Evolutionary conservation across 2,888 invertebrate species (phyloP), one percentile per base, ranked within the genome.

Genomic region (Aricia artaxerxes): DNA sequence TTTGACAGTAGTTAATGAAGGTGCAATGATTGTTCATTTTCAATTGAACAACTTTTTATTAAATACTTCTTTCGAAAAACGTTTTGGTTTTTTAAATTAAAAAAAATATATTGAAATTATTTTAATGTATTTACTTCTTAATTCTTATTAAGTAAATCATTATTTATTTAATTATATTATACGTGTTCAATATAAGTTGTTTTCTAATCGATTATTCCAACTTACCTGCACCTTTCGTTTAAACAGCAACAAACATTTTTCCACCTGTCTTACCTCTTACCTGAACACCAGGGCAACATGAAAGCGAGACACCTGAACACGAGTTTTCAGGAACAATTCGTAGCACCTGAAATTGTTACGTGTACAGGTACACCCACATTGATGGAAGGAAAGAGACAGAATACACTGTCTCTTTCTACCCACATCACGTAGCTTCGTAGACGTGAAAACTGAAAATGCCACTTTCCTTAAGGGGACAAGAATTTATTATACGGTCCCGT

Each of bases 231-330:
- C 16, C 11, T 31, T 31, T 64, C 16, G 13, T 69, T 16, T 38
- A 35, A 64, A 13, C 35, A 69, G 35, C 13, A 69, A 13, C 69
- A 35, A 69, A 64, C 4, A 87, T 87, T 88, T 87, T 90, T 91
- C 91, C 88, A 94, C 93, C 91, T 93, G 90, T 91, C 91, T 92
- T 91, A 89, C 87, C 81, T 86, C 88, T 89, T 89, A 93, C 92
- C 92, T 92, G 90, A 85, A 80, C 89, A 94, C 92, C 84, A 92
- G 92, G 93, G 83, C 35, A 85, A 83, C 82, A 94, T 87, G 82
- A 88, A 80, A 76, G 61, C 13, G 35, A 89, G 87, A 91, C 87
- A 88, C 88, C 89, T 89, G 88, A 83, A 87, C 87, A 86, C 87
- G 83, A 83, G 86, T 83, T 80, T 78, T 72, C 49, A 40, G 79